Evolutionary conservation across 2,113 vertebrate species (phyloP).

Genomic region (Psilopsiagon aurifrons): DNA sequence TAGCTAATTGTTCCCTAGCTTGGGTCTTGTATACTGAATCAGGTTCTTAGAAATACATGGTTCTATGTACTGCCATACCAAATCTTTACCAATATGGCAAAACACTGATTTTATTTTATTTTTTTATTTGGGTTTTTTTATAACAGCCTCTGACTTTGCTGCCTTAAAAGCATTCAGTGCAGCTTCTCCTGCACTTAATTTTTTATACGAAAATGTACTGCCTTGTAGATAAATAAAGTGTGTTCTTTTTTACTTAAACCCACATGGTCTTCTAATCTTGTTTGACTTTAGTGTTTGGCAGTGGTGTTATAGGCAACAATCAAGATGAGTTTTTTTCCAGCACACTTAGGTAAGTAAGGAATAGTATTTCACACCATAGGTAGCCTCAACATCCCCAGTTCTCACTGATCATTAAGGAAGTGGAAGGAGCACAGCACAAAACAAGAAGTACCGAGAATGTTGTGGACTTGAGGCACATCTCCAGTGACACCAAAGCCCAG

Average conservation of each 20-base stretch:
- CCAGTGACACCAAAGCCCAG: neutral
- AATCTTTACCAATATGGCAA: slow-evolving; percentile 48
- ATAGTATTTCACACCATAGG: neutral
- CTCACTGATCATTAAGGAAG: neutral
- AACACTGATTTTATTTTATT: slow-evolving; percentile 63
- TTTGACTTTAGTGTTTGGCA: neutral
- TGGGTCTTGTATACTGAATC: slow-evolving; percentile 54
- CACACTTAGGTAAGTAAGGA: neutral
- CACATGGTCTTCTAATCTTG: slow-evolving; percentile 15
- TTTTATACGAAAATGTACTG: slow-evolving; percentile 89
- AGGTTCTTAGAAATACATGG: slow-evolving; percentile 49
- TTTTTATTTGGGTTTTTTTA: slow-evolving; percentile 41
- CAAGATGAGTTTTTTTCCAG: neutral
- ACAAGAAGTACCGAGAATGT: neutral
- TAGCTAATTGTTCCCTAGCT: slow-evolving; percentile 60
- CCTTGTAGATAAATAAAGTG: slow-evolving; percentile 96
- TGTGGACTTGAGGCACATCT: neutral
- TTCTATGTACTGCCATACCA: slow-evolving; percentile 66
- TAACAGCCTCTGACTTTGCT: slow-evolving; percentile 74
- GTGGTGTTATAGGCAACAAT: neutral
- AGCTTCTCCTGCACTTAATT: slow-evolving; percentile 81
- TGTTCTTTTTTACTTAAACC: slow-evolving; percentile 80
- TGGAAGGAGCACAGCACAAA: neutral
- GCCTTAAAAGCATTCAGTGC: slow-evolving; percentile 84
- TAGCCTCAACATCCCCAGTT: neutral